phyloP scores from a whole-genome alignment of 2,888 invertebrate species.

The Rosalia funebris region DNA sequence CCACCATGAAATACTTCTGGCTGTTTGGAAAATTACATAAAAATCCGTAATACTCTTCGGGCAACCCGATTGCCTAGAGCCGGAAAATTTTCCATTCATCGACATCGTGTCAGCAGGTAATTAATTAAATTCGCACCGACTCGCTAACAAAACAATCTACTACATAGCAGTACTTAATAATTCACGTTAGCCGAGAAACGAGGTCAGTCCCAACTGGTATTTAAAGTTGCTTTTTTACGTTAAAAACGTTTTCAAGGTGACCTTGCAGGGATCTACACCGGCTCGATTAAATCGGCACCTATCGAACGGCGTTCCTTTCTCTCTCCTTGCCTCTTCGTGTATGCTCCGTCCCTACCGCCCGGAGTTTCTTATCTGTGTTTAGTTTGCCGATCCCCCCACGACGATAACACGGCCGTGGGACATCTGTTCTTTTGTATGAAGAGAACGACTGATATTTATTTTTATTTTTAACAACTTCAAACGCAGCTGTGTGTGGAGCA shows the following conservation, averaged over 20 bases:
- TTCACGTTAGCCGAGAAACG: constrained; percentile 22
- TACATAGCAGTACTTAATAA: constrained; percentile 25
- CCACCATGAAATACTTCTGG: too few relatives aligned
- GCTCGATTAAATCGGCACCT: constrained; percentile 21
- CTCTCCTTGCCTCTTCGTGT: not conserved
- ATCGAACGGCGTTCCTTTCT: constrained; percentile 3
- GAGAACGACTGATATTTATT: constrained; percentile 15
- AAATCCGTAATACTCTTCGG: too few relatives aligned
- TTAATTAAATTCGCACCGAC: constrained; percentile 23
- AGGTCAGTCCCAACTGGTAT: constrained; percentile 19
- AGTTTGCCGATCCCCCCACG: constrained; percentile 21
- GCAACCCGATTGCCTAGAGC: not conserved
- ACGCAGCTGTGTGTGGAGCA: constrained; percentile 14
- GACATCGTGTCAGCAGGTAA: constrained; percentile 6
- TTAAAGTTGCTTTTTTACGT: constrained; percentile 15
- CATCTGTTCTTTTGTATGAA: constrained; percentile 21
- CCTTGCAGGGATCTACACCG: constrained; percentile 6
- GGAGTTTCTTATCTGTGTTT: constrained; percentile 15
- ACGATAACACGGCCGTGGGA: constrained; percentile 18
- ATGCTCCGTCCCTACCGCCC: not conserved
- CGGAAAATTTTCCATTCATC: constrained; percentile 14
- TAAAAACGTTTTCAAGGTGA: constrained; percentile 23
- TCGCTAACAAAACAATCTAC: constrained; percentile 24
- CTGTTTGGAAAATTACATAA: too few relatives aligned
- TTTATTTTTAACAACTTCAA: constrained; percentile 21